A percentile compares a stretch with the other conserved stretches of the same genome.
These are phyloP conservation scores for Pelecanoides urinatrix DNA, from an alignment of 2,113 vertebrate species.

Conservation along the genomic window DNA sequence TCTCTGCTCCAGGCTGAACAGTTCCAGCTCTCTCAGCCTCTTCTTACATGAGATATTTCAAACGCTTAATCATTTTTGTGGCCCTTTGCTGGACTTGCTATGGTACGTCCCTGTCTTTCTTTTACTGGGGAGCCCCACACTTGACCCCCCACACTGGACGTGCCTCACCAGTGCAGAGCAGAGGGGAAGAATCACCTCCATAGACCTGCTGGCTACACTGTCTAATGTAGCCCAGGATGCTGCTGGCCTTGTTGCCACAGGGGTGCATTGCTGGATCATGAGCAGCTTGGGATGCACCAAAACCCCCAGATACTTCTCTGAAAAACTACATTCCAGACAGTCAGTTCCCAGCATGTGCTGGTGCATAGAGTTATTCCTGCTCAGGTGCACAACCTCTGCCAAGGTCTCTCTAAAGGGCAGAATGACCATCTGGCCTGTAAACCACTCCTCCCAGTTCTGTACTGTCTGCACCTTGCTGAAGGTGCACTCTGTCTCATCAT, in stretches of 20 bases:
- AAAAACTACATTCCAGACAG: not conserved
- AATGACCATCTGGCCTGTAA: not conserved
- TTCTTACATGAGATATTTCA: not conserved
- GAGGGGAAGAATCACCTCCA: not conserved
- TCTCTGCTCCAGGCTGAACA: not conserved
- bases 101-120: not conserved
- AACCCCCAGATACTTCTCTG: not conserved
- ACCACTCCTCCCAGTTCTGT: not conserved
- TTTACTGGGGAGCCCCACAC: not conserved
- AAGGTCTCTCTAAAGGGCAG: not conserved
- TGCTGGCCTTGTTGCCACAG: not conserved
- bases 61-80: not conserved
- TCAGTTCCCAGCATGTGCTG: not conserved
- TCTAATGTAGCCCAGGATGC: not conserved
- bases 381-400: not conserved
- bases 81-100: not conserved
- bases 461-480: not conserved
- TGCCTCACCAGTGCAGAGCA: not conserved
- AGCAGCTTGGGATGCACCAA: not conserved
- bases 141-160: not conserved
- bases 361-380: not conserved
- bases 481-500: not conserved
- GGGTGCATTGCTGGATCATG: not conserved
- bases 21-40: not conserved
- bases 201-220: not conserved